phyloP scores from a whole-genome alignment of 2,113 vertebrate genomes.

The human (Homo sapiens) region DNA sequence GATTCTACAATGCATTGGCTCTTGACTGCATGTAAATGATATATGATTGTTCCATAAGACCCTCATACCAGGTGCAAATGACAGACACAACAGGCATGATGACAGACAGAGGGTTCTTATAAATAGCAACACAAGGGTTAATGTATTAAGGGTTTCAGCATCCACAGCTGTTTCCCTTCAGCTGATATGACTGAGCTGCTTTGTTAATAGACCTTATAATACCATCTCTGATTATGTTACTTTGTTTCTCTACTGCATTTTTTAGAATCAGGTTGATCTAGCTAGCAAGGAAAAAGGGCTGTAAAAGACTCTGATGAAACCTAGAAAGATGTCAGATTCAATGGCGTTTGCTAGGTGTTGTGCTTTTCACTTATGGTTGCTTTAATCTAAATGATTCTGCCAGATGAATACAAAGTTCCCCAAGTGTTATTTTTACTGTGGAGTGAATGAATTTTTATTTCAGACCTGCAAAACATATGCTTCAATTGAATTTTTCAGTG shows the following conservation, averaged over 20 bases:
- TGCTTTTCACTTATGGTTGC: constrained; percentile 31
- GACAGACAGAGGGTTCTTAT: constrained; percentile 77
- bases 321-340: constrained; percentile 33
- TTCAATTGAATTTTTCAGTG: constrained; percentile 27
- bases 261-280: constrained; percentile 45
- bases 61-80: constrained; percentile 80
- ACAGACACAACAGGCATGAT: constrained; percentile 74
- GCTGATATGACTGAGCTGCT: constrained; percentile 50
- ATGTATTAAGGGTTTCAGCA: constrained; percentile 78
- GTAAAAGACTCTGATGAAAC: constrained; percentile 18
- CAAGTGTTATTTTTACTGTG: constrained; percentile 35
- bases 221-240: constrained; percentile 71
- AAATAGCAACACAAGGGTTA: constrained; percentile 76
- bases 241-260: constrained; percentile 59
- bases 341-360: neutral
- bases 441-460: constrained; percentile 55
- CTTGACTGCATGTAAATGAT: constrained; percentile 72
- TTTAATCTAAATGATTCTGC: constrained; percentile 41
- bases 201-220: constrained; percentile 75
- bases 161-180: constrained; percentile 80
- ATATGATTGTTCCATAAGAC: constrained; percentile 66
- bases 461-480: neutral
- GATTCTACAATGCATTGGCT: constrained; percentile 48
- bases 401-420: neutral
- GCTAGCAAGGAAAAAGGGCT: neutral